These are phyloP conservation scores for Radopholus similis DNA, from an alignment of 1,140 invertebrate genomes.

Conservation along the genomic window DNA sequence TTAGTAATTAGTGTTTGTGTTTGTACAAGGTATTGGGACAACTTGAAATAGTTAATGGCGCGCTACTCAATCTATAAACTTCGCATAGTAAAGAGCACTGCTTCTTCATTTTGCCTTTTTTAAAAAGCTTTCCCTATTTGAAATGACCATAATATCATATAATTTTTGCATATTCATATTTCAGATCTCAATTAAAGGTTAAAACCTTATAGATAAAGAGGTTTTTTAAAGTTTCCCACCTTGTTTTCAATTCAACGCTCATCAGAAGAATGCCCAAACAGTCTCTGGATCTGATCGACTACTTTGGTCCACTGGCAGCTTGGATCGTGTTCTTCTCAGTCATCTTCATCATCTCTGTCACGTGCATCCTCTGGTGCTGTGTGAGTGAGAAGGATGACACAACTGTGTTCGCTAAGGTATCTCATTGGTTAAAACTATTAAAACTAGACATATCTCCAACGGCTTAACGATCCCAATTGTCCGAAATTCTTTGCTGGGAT, in stretches of 20 bases:
- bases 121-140: too few relatives aligned
- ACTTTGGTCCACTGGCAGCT: constrained; percentile 54
- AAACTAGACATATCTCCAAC: neutral
- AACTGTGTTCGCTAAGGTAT: constrained; percentile 55
- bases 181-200: too few relatives aligned
- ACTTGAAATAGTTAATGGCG: too few relatives aligned
- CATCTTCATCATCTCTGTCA: constrained; percentile 56
- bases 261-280: constrained; percentile 13
- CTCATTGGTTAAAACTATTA: constrained; percentile 10
- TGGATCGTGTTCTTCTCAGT: constrained; percentile 55
- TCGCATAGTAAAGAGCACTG: too few relatives aligned
- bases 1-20: too few relatives aligned
- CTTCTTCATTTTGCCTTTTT: too few relatives aligned
- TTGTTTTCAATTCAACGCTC: neutral
- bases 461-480: neutral
- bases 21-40: too few relatives aligned
- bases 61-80: too few relatives aligned
- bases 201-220: too few relatives aligned
- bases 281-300: constrained; percentile 48
- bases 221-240: too few relatives aligned
- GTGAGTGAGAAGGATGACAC: constrained; percentile 49
- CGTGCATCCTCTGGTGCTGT: constrained; percentile 58
- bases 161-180: too few relatives aligned
- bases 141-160: too few relatives aligned
- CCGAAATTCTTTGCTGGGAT: neutral